These are phyloP conservation scores for Allobates femoralis DNA, from an alignment of 2,797 vertebrate genomes.

Conservation along the genomic window DNA sequence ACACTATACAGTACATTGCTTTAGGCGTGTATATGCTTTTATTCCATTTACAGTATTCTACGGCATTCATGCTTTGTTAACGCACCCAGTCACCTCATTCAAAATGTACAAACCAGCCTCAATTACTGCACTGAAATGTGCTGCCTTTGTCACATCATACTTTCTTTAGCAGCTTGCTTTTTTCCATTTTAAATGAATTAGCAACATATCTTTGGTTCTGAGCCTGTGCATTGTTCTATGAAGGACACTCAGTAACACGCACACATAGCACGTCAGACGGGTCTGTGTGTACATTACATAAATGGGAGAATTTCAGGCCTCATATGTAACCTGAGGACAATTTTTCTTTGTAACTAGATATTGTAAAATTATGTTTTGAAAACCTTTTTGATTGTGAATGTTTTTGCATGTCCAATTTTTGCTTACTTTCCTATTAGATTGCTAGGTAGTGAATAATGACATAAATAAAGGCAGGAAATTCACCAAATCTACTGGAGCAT, in stretches of 20 bases:
- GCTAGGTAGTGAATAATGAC: background rate
- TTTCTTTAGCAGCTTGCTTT: constrained; percentile 22
- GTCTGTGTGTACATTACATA: background rate
- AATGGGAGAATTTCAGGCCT: constrained; percentile 11
- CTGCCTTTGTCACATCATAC: constrained; percentile 36
- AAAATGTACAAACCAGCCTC: constrained; percentile 29
- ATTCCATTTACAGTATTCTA: background rate
- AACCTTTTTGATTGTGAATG: background rate
- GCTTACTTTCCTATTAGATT: background rate
- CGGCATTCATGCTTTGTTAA: background rate
- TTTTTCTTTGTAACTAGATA: background rate
- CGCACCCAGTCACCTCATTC: background rate
- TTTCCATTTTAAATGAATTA: constrained; percentile 52
- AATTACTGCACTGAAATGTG: constrained; percentile 1
- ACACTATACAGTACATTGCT: background rate
- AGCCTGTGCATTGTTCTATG: constrained; percentile 50
- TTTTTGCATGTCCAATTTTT: background rate
- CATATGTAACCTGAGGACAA: constrained; percentile 34
- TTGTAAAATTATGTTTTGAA: constrained; percentile 6
- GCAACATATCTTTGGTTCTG: constrained; percentile 32
- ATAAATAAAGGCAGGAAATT: background rate
- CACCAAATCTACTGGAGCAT: background rate
- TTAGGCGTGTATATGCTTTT: background rate
- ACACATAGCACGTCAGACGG: constrained; percentile 36
- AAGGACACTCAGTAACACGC: constrained; percentile 53